Evolutionary conservation across 2,113 vertebrate genomes (phyloP).

Genomic region (Columbina picui): DNA sequence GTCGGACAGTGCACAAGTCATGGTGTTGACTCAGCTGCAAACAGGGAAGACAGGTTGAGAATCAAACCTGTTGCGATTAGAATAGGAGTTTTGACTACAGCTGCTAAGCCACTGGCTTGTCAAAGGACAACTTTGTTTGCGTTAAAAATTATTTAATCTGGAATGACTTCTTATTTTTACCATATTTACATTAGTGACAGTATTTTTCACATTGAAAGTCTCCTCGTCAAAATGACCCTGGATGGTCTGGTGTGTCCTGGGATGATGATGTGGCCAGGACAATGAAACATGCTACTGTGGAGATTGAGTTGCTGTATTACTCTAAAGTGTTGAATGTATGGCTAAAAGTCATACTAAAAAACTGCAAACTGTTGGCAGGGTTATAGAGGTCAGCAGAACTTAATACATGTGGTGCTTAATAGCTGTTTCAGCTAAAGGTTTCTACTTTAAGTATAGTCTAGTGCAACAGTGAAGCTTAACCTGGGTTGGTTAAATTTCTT

Average conservation of each 20-base stretch:
- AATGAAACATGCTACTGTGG: neutral
- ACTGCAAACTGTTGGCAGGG: neutral
- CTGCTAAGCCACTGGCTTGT: neutral
- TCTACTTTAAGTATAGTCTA: neutral
- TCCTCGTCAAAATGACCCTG: neutral
- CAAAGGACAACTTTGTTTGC: neutral
- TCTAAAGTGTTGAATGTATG: neutral
- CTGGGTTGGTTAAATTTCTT: neutral
- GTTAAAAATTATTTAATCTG: conserved; percentile 18
- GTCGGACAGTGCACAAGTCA: neutral
- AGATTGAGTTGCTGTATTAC: conserved; percentile 1
- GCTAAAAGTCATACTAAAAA: neutral
- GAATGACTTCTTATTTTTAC: neutral
- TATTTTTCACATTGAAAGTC: neutral
- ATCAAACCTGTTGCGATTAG: neutral
- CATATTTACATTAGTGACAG: neutral
- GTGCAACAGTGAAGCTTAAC: neutral
- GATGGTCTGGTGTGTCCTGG: neutral
- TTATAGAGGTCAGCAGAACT: neutral
- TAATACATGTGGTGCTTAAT: neutral
- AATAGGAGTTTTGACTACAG: neutral
- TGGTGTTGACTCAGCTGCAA: neutral
- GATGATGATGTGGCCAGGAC: neutral
- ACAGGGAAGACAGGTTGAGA: neutral
- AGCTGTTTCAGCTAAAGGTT: neutral